Percentiles rank a stretch among this genome's conserved stretches.
Conservation (phyloP, 2,797 vertebrate genomes). For the Spondyliosoma cantharus region DNA sequence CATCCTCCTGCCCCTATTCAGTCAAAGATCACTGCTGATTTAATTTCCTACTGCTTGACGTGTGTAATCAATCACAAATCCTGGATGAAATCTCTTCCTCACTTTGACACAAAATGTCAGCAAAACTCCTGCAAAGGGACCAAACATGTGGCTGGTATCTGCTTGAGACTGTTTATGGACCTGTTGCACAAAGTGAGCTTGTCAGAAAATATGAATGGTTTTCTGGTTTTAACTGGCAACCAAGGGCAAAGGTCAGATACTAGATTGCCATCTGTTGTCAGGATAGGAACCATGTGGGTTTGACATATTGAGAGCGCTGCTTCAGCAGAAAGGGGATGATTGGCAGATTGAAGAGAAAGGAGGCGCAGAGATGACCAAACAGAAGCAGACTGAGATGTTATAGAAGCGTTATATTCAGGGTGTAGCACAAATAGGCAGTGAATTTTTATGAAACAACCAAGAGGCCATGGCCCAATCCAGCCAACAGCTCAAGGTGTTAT, state of each 20-base stretch:
- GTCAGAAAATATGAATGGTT: slow-evolving; percentile 40
- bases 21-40: slow-evolving; percentile 33
- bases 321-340: slow-evolving; percentile 24
- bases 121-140: slow-evolving; percentile 27
- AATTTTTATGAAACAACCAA: neutral
- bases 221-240: slow-evolving; percentile 55
- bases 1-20: slow-evolving; percentile 54
- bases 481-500: slow-evolving; percentile 5
- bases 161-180: slow-evolving; percentile 47
- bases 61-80: slow-evolving; percentile 65
- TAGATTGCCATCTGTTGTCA: slow-evolving; percentile 60
- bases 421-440: slow-evolving; percentile 8
- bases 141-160: slow-evolving; percentile 31
- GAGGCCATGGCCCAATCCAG: neutral
- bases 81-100: slow-evolving; percentile 53
- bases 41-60: slow-evolving; percentile 54
- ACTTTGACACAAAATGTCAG: slow-evolving; percentile 61
- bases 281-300: slow-evolving; percentile 57
- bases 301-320: slow-evolving; percentile 40
- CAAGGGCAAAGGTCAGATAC: slow-evolving; percentile 53
- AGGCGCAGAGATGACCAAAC: slow-evolving; percentile 8
- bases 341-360: slow-evolving; percentile 18
- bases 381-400: slow-evolving; percentile 2
- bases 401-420: neutral
- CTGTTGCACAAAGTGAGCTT: slow-evolving; percentile 60